Conservation (phyloP, 2,888 invertebrate species). For the Microctonus brassicae region DNA sequence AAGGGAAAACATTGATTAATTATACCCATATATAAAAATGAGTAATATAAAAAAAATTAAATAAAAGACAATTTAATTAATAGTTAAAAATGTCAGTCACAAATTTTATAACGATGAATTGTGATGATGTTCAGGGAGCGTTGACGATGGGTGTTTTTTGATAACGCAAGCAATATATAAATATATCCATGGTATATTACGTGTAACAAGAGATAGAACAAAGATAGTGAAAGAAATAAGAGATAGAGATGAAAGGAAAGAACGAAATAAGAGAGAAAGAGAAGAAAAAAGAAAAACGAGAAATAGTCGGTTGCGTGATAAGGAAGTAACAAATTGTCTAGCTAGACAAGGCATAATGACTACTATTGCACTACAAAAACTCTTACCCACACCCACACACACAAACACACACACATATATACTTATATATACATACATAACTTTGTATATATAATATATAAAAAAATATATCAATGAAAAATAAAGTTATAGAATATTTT, state of each 20-base stretch:
- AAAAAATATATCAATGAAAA: background rate
- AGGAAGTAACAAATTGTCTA: slow-evolving; percentile 67
- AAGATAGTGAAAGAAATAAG: slow-evolving; percentile 18
- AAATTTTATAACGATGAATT: slow-evolving; percentile 4
- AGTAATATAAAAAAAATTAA: no score
- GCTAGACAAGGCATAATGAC: slow-evolving; percentile 53
- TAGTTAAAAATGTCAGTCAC: background rate
- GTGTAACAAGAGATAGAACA: background rate
- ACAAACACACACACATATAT: no score
- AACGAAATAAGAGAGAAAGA: slow-evolving; percentile 41
- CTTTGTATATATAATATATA: background rate
- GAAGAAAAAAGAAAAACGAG: slow-evolving; percentile 38
- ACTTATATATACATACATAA: background rate
- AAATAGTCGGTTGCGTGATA: slow-evolving; percentile 56
- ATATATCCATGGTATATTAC: background rate
- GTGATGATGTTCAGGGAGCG: slow-evolving; percentile 24
- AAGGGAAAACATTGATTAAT: no score
- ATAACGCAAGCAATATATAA: slow-evolving; percentile 31
- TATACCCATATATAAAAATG: no score
- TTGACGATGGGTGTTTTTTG: slow-evolving; percentile 33
- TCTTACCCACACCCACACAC: no score
- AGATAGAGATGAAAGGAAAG: slow-evolving; percentile 29
- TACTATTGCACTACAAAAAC: slow-evolving; percentile 24
- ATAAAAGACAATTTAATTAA: background rate
- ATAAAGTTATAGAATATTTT: no score